Percentiles rank a stretch among this genome's conserved stretches.
phyloP scores from a whole-genome alignment of 2,113 vertebrate genomes.

The Sapajus apella region DNA sequence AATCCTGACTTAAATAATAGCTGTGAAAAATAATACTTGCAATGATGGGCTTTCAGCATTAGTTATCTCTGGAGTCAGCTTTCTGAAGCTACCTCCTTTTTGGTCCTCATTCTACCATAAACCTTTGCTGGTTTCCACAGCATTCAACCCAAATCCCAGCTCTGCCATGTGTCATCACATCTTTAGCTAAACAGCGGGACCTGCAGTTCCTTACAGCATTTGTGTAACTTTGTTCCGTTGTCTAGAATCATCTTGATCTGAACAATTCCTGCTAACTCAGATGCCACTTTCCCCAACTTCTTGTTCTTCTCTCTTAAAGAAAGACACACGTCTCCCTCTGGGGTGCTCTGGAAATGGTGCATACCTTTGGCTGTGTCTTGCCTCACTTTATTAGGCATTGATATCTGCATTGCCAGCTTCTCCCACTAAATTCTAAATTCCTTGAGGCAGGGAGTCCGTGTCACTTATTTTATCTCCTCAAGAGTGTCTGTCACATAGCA shows the following conservation, averaged over 20 bases:
- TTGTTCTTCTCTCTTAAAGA: neutral
- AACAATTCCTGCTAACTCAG: neutral
- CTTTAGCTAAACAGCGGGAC: neutral
- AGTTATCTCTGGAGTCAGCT: neutral
- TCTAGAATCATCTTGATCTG: neutral
- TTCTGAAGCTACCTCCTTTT: neutral
- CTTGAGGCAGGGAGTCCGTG: neutral
- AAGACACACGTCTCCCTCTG: neutral
- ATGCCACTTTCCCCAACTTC: neutral
- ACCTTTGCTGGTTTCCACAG: neutral
- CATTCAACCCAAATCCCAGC: neutral
- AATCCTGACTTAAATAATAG: neutral
- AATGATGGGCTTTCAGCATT: neutral
- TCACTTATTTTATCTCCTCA: constrained; percentile 3
- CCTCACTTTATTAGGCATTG: neutral
- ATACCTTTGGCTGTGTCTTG: neutral
- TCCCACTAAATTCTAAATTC: constrained; percentile 28
- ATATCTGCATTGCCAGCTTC: neutral
- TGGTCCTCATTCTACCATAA: neutral
- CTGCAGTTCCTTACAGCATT: neutral
- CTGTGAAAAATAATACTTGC: neutral
- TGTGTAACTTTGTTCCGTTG: neutral
- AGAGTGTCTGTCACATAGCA: neutral
- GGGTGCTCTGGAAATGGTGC: neutral
- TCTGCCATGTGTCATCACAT: neutral